Evolutionary conservation across 2,888 invertebrate species (phyloP).

Genomic region (Andrena chrysosceles): DNA sequence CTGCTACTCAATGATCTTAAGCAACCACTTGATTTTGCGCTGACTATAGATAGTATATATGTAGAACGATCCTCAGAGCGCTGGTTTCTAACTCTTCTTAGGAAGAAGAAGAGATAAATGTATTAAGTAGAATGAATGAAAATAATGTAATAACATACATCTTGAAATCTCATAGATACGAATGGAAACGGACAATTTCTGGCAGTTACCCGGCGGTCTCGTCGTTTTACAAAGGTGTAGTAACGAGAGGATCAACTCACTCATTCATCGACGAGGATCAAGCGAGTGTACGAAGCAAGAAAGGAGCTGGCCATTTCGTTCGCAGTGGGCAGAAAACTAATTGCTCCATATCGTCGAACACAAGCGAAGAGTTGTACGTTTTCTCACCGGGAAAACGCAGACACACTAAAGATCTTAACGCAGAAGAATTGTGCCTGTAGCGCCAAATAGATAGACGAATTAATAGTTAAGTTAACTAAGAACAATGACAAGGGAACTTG

Average conservation of each 20-base stretch:
- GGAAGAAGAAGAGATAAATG: too few species aligned
- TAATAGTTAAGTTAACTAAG: not conserved
- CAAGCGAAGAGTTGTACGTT: slow-evolving; percentile 71
- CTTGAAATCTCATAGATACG: slow-evolving; percentile 66
- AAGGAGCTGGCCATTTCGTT: slow-evolving; percentile 53
- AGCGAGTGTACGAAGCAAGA: slow-evolving; percentile 57
- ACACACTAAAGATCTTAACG: slow-evolving; percentile 56
- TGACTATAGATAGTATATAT: too few species aligned
- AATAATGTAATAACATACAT: not conserved
- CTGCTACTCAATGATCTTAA: too few species aligned
- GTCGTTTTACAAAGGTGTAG: slow-evolving; percentile 77
- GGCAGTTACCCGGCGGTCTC: slow-evolving; percentile 69
- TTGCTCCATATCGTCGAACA: slow-evolving; percentile 51
- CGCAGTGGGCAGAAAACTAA: slow-evolving; percentile 65
- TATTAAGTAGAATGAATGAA: not conserved
- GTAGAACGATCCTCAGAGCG: too few species aligned
- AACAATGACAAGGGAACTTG: not conserved
- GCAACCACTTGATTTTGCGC: too few species aligned
- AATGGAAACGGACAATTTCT: slow-evolving; percentile 74
- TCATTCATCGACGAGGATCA: slow-evolving; percentile 64
- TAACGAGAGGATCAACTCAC: slow-evolving; percentile 69
- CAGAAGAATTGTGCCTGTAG: slow-evolving; percentile 74
- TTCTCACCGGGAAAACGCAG: slow-evolving; percentile 72
- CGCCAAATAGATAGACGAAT: not conserved
- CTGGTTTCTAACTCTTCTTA: too few species aligned